These are phyloP conservation scores for Hemibagrus wyckioides DNA, from an alignment of 2,113 vertebrate genomes.

Conservation along the genomic window DNA sequence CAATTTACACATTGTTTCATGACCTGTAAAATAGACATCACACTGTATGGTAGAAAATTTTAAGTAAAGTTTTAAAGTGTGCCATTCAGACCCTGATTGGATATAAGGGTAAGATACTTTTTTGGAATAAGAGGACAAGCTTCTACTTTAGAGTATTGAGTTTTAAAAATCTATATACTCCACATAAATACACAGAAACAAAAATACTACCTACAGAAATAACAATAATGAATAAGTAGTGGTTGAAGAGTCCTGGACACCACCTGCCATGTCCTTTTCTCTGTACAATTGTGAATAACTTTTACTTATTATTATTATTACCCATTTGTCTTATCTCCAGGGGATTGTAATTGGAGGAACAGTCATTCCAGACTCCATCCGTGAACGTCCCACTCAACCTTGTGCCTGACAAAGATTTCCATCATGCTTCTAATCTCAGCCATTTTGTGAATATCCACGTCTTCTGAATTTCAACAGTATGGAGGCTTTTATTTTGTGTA, in stretches of 20 bases:
- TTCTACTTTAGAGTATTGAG: not conserved
- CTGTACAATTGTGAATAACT: not conserved
- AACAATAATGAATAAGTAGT: not conserved
- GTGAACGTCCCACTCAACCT: not conserved
- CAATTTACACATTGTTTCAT: too few species aligned
- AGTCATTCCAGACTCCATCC: slow-evolving; percentile 30
- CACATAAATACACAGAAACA: not conserved
- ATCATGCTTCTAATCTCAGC: not conserved
- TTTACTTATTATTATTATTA: not conserved
- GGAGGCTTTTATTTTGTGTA: not conserved
- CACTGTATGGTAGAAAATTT: too few species aligned
- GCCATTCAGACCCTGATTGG: too few species aligned
- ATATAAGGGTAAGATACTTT: not conserved
- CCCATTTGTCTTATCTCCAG: slow-evolving; percentile 9
- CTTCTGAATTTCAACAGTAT: not conserved
- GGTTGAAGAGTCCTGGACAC: not conserved
- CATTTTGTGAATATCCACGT: not conserved
- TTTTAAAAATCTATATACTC: not conserved
- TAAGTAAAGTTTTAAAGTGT: too few species aligned
- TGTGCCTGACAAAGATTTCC: not conserved
- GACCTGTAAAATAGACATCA: too few species aligned
- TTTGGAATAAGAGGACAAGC: not conserved
- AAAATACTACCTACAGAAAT: not conserved
- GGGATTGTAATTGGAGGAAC: slow-evolving; percentile 31
- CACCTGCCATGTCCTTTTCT: not conserved